Conservation (phyloP, 2,113 vertebrate species). For the Nematolebias whitei region DNA sequence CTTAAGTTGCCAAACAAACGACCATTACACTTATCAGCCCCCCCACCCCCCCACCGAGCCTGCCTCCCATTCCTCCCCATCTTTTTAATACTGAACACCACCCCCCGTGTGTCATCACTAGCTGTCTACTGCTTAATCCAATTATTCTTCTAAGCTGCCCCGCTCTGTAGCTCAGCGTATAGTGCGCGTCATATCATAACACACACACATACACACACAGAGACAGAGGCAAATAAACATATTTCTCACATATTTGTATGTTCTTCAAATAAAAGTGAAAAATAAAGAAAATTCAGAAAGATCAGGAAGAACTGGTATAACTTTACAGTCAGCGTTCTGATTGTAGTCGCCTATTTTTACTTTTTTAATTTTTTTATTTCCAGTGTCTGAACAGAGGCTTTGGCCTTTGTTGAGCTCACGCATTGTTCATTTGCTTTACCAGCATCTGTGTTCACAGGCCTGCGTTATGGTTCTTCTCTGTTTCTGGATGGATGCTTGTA, state of each 20-base stretch:
- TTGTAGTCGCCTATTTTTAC: background rate
- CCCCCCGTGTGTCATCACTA: slow-evolving; percentile 62
- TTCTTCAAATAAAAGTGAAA: slow-evolving; percentile 11
- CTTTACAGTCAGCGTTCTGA: background rate
- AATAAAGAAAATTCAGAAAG: background rate
- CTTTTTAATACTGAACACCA: slow-evolving; percentile 19
- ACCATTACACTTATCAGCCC: slow-evolving; percentile 69
- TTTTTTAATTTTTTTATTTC: slow-evolving; percentile 43
- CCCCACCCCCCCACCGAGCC: slow-evolving; percentile 36
- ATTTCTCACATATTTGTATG: background rate
- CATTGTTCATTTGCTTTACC: slow-evolving; percentile 33
- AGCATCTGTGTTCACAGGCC: slow-evolving; percentile 39
- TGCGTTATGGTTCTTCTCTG: slow-evolving; percentile 32
- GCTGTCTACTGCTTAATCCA: slow-evolving; percentile 78
- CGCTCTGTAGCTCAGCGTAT: slow-evolving; percentile 68
- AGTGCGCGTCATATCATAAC: too few species aligned
- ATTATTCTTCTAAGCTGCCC: slow-evolving; percentile 79
- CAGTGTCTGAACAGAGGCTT: slow-evolving; percentile 39
- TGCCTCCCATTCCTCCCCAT: slow-evolving; percentile 1
- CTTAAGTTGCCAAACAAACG: slow-evolving; percentile 49
- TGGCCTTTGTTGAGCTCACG: slow-evolving; percentile 49
- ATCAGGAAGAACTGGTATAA: slow-evolving; percentile 13
- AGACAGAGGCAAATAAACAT: slow-evolving; percentile 5
- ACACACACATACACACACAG: slow-evolving; percentile 3
- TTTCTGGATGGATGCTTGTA: slow-evolving; percentile 11